Evolutionary conservation across 2,888 invertebrate species (phyloP).

Genomic region (Coenonympha arcania): DNA sequence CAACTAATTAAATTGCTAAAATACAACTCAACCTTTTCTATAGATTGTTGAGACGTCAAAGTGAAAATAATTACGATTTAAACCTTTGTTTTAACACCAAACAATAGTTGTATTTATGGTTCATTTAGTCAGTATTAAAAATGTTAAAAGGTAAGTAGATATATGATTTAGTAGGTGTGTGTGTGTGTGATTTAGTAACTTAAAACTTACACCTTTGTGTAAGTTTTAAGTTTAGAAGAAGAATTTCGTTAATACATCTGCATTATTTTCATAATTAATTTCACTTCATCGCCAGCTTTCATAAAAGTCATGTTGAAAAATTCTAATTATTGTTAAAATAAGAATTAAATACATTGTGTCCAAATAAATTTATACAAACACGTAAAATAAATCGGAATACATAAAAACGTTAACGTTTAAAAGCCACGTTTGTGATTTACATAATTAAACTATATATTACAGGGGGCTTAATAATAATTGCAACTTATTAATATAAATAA

Average conservation of each 20-base stretch:
- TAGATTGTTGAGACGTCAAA: constrained; percentile 8
- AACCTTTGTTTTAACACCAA: too few species aligned
- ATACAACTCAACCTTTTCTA: constrained; percentile 12
- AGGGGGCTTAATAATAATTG: constrained; percentile 33
- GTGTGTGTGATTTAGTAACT: too few species aligned
- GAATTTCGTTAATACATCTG: too few species aligned
- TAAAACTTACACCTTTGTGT: too few species aligned
- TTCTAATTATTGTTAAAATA: constrained; percentile 27
- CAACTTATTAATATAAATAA: constrained; percentile 39
- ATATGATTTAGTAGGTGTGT: too few species aligned
- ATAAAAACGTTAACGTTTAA: constrained; percentile 33
- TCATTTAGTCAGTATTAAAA: too few species aligned
- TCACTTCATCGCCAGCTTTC: constrained; percentile 15
- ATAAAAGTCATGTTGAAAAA: constrained; percentile 2
- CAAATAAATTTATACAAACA: constrained; percentile 32
- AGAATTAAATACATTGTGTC: constrained; percentile 35
- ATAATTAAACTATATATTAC: constrained; percentile 32
- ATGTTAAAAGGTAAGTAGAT: not conserved
- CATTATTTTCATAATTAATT: not conserved
- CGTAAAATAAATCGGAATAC: constrained; percentile 27
- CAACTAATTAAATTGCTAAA: constrained; percentile 45
- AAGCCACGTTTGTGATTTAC: constrained; percentile 44
- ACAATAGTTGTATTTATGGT: too few species aligned
- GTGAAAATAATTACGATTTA: constrained; percentile 5
- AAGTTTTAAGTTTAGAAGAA: too few species aligned